Percentiles rank a stretch among this genome's conserved stretches.
phyloP scores from a whole-genome alignment of 2,113 vertebrate genomes.

The Glaucomys volans region DNA sequence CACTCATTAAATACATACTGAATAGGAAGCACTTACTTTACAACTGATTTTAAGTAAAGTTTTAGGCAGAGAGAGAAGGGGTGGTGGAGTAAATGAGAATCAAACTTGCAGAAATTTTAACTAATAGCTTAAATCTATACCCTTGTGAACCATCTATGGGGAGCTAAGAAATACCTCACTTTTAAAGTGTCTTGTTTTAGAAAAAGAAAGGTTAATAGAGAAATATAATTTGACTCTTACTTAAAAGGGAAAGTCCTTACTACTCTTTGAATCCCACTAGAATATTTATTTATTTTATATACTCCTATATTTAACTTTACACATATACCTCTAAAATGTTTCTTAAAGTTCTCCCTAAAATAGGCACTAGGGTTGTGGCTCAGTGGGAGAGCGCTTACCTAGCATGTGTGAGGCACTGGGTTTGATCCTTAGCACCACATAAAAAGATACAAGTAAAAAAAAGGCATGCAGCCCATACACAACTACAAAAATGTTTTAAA shows the following conservation, averaged over 20 bases:
- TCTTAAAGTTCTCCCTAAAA: not conserved
- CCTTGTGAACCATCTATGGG: not conserved
- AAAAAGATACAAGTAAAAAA: too few relatives aligned
- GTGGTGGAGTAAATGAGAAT: not conserved
- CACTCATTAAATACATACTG: not conserved
- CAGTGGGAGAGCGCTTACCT: too few relatives aligned
- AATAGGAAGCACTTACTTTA: not conserved
- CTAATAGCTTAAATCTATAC: not conserved
- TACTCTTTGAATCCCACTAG: not conserved
- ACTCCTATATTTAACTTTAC: not conserved
- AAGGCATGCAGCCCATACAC: too few relatives aligned
- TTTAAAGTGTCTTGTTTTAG: slow-evolving; percentile 18
- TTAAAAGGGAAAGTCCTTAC: not conserved
- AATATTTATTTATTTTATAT: slow-evolving; percentile 27
- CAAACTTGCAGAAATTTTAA: not conserved
- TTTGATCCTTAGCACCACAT: too few relatives aligned
- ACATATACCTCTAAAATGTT: slow-evolving; percentile 6
- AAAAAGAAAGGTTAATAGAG: slow-evolving; percentile 8
- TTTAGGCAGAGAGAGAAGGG: not conserved
- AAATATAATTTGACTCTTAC: slow-evolving; percentile 14
- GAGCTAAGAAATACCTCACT: slow-evolving; percentile 20
- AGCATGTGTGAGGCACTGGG: too few relatives aligned
- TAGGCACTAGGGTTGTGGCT: not conserved
- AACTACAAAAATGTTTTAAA: too few relatives aligned
- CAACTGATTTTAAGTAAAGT: not conserved